Base-by-base conservation (phyloP, 23 tunicate species). In the Halocynthia roretzi region DNA sequence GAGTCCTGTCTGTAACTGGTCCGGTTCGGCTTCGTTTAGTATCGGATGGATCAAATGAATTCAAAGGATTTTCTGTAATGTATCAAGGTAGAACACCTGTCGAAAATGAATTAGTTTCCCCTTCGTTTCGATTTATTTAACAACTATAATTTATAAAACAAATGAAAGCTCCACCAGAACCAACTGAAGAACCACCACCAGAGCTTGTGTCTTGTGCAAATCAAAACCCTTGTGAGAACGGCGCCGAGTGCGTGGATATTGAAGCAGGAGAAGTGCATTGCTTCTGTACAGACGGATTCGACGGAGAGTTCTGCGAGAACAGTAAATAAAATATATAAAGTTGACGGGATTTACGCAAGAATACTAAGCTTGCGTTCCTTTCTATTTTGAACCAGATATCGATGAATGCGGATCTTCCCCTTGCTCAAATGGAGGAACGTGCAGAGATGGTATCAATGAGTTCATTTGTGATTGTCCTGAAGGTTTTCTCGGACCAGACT, bases 281-380 rank as follows among this genome's bases (percentile, higher is more conserved):
- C 77, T 88, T 94, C 50, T 94, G 99, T 60, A 75, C 63, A 56
- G 99, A 94, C 55, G 99, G 99, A 15, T 94, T 80, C 52, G 81
- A 77, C 6, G 99, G 99, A 73, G 81, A 77, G 0, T 76, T 22
- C 50, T 94, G 99, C 68, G 91, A 94, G 85, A 88, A 72, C 7
- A 82, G 95, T 92, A 61, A 82, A 84, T 20, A 12, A 31, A 31
- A 31, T 31, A 31, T 4, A 53, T 74, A 52, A 19, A 11, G 14
- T 48, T 71, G 50, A 10, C 55, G 55, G 1, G 19, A 67, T 50
- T 20, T 20, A 12, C 21, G 5, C 2, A 10, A 56, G 58, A 19
- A 68, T 17, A 22, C 70, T 8, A 14, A 68, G n/a, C 53, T 10
- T 69, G 20, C 55, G 20, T 7, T 53, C 61, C 12, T 0, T 40